Percentiles rank a stretch among this genome's conserved stretches.
Conservation (phyloP, 2,797 vertebrate species). For the Argya squamiceps region DNA sequence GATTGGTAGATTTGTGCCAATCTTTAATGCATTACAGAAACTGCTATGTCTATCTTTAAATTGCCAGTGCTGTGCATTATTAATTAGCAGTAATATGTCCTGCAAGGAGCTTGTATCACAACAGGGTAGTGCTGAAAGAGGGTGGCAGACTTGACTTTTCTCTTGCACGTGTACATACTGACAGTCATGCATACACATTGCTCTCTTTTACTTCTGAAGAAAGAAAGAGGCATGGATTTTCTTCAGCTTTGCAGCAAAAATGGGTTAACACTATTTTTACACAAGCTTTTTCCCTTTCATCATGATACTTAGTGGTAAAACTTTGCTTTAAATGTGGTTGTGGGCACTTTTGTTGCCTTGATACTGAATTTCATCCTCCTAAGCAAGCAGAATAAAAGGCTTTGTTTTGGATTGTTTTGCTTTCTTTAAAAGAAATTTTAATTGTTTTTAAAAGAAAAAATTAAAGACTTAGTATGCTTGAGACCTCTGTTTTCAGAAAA, state of each 20-base stretch:
- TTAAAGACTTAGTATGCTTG: background rate
- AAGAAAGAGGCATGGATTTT: background rate
- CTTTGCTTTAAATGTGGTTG: background rate
- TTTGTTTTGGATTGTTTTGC: background rate
- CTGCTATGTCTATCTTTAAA: background rate
- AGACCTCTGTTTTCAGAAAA: background rate
- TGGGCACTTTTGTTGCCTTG: background rate
- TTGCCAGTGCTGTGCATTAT: background rate
- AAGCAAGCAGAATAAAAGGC: background rate
- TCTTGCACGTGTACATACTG: accelerated
- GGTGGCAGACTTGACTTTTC: background rate
- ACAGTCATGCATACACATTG: background rate
- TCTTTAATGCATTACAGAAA: background rate
- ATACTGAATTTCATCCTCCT: background rate
- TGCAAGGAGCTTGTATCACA: background rate
- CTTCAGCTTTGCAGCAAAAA: background rate
- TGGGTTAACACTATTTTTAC: background rate
- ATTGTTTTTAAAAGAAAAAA: background rate
- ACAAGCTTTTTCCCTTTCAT: background rate
- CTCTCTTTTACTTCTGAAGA: background rate
- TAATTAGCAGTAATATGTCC: background rate
- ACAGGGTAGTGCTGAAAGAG: background rate
- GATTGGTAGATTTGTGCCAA: background rate
- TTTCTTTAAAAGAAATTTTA: background rate
- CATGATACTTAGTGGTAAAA: background rate